These are phyloP conservation scores for Pipistrellus kuhlii DNA, from an alignment of 2,797 vertebrate species.

Conservation along the genomic window DNA sequence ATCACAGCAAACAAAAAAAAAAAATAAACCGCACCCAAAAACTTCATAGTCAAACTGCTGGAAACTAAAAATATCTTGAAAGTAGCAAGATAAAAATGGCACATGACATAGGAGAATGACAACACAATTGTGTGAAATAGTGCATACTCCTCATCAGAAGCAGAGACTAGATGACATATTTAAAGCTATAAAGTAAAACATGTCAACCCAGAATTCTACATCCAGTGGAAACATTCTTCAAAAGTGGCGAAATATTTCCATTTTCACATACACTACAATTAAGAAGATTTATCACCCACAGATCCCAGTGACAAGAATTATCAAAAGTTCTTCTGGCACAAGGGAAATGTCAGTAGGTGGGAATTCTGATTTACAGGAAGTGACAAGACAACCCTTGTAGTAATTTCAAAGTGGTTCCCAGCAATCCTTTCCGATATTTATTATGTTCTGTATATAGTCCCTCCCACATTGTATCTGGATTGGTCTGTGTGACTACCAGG, in stretches of 20 bases:
- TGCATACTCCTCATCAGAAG: neutral
- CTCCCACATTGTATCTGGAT: neutral
- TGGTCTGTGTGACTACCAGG: neutral
- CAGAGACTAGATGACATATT: neutral
- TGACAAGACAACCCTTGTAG: neutral
- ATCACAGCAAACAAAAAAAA: neutral
- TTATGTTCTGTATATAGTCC: neutral
- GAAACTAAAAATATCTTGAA: conserved; percentile 36
- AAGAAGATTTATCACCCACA: neutral
- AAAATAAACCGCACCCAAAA: neutral
- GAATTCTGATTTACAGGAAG: neutral
- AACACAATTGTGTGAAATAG: neutral
- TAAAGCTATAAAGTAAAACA: neutral
- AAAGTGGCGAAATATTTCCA: neutral
- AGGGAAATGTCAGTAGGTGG: neutral
- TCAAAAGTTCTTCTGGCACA: neutral
- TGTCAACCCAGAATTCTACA: neutral
- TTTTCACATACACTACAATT: neutral
- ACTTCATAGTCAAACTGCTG: neutral
- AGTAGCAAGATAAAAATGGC: neutral
- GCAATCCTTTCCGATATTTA: neutral
- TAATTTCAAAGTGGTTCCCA: neutral
- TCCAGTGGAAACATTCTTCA: neutral
- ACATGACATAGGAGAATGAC: neutral
- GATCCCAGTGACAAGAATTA: neutral